These are phyloP conservation scores for Chrysotoxum bicinctum DNA, from an alignment of 2,888 invertebrate genomes.

Conservation along the genomic window DNA sequence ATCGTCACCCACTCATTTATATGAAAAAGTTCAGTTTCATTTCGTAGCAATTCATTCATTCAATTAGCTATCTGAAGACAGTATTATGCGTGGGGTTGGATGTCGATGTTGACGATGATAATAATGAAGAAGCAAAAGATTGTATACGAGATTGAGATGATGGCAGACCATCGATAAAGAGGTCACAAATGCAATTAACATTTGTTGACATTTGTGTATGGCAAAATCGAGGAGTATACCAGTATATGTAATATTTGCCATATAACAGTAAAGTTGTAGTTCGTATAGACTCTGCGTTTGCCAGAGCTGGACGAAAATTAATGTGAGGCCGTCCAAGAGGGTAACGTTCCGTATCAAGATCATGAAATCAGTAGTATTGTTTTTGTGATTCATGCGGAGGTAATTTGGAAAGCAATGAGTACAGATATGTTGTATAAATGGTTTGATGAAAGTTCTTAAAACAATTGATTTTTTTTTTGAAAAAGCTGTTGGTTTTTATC, in stretches of 20 bases:
- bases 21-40: conserved; percentile 17
- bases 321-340: conserved; percentile 18
- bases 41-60: conserved; percentile 52
- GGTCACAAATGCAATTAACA: conserved; percentile 74
- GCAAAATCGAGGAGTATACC: not conserved
- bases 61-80: conserved; percentile 38
- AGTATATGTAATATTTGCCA: too few species aligned
- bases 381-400: conserved; percentile 7
- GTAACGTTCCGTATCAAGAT: conserved; percentile 31
- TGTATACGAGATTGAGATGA: conserved; percentile 34
- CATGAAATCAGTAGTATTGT: conserved; percentile 30
- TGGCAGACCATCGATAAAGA: conserved; percentile 54
- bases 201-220: conserved; percentile 57
- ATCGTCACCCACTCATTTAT: conserved; percentile 56
- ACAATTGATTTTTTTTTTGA: not conserved
- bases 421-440: not conserved
- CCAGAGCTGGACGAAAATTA: conserved; percentile 18
- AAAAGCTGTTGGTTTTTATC: too few species aligned
- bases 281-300: not conserved
- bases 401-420: not conserved
- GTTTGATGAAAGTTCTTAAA: not conserved
- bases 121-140: conserved; percentile 25
- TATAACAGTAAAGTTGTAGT: not conserved
- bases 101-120: conserved; percentile 10
- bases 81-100: conserved; percentile 14